A percentile compares a stretch with the other conserved stretches of the same genome.
Conservation (phyloP, 2,888 invertebrate genomes). For the Ichneumoninae sp. region DNA sequence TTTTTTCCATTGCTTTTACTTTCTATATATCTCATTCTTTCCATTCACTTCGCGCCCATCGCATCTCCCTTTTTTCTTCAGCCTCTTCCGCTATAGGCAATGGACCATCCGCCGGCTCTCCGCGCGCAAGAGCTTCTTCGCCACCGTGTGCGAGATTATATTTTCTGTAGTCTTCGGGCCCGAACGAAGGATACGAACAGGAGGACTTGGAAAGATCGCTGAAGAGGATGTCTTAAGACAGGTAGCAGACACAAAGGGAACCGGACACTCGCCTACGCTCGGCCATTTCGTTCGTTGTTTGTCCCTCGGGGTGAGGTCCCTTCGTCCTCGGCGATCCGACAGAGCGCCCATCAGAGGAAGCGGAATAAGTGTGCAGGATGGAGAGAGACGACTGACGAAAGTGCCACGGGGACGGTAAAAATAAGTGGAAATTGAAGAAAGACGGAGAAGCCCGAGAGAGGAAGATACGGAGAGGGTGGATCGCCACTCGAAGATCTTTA, state of each 20-base stretch:
- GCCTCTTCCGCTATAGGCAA: slow-evolving; percentile 2
- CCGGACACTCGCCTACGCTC: slow-evolving; percentile 81
- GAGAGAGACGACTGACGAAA: slow-evolving; percentile 27
- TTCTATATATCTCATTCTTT: slow-evolving; percentile 42
- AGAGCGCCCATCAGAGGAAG: slow-evolving; percentile 8
- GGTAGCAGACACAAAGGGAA: slow-evolving; percentile 83
- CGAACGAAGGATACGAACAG: slow-evolving; percentile 16
- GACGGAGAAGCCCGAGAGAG: slow-evolving; percentile 33
- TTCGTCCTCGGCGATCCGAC: slow-evolving; percentile 35
- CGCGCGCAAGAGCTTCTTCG: neutral
- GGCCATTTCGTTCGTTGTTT: slow-evolving; percentile 73
- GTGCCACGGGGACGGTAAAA: slow-evolving; percentile 1
- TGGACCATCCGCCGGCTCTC: neutral
- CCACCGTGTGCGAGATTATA: slow-evolving; percentile 31
- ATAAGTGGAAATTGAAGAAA: slow-evolving; percentile 25
- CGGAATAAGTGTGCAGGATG: neutral
- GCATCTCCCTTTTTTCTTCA: slow-evolving; percentile 61
- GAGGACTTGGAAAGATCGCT: slow-evolving; percentile 49
- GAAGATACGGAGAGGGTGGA: slow-evolving; percentile 50
- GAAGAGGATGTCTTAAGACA: slow-evolving; percentile 82
- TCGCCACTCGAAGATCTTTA: slow-evolving; percentile 67
- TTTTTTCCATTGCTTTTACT: slow-evolving; percentile 50
- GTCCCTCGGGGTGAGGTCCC: slow-evolving; percentile 61
- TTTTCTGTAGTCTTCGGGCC: slow-evolving; percentile 27
- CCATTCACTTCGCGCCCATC: slow-evolving; percentile 48